phyloP scores from a whole-genome alignment of 2,888 invertebrate genomes.

The Ormyrus labotus region DNA sequence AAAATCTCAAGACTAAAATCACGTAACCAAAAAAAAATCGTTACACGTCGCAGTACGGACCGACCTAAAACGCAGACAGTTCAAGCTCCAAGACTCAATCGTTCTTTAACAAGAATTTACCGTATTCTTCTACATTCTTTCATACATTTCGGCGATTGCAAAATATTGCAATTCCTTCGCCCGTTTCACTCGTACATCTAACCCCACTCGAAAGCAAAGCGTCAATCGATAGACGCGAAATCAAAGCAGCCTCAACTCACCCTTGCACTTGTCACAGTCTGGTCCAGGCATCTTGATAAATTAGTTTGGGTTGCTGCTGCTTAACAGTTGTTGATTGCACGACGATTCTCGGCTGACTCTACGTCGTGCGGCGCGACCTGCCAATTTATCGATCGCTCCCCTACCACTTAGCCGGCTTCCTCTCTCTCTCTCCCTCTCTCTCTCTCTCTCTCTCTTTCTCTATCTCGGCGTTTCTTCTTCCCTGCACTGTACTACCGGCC shows the following conservation, averaged over 20 bases:
- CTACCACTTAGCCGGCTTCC: neutral
- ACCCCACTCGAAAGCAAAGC: too few species aligned
- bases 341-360: constrained; percentile 61
- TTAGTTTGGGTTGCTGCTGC: constrained; percentile 37
- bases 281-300: constrained; percentile 70
- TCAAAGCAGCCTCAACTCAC: constrained; percentile 60
- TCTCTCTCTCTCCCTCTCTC: constrained; percentile 5
- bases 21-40: too few species aligned
- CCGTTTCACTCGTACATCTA: neutral
- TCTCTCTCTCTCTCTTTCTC: neutral
- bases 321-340: constrained; percentile 52
- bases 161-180: neutral
- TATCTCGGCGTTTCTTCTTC: constrained; percentile 15
- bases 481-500: too few species aligned
- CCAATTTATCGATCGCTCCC: constrained; percentile 69
- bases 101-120: too few species aligned
- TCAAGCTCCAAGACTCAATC: too few species aligned
- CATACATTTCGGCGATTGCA: too few species aligned
- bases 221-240: neutral
- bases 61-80: too few species aligned
- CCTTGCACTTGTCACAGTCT: constrained; percentile 71
- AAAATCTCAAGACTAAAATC: too few species aligned
- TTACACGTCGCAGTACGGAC: too few species aligned
- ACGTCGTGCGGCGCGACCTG: constrained; percentile 59
- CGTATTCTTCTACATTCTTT: too few species aligned